Conservation (phyloP, 2,888 invertebrate species). For the Chrysina gloriosa region DNA sequence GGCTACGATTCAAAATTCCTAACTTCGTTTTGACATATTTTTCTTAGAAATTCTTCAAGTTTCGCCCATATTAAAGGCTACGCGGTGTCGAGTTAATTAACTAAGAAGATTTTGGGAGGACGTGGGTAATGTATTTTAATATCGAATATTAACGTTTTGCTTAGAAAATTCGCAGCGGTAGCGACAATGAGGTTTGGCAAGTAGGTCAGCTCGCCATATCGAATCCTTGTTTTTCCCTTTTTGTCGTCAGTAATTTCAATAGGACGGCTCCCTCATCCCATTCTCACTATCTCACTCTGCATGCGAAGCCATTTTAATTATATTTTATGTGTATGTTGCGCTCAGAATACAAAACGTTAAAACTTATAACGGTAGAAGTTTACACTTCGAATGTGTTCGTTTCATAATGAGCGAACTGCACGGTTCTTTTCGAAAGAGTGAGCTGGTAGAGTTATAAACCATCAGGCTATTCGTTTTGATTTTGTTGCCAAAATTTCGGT, state of each 20-base stretch:
- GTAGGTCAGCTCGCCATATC: conserved; percentile 6
- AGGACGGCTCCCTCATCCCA: background rate
- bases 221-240: conserved; percentile 4
- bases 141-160: conserved; percentile 32
- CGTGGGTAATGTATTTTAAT: conserved; percentile 30
- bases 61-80: background rate
- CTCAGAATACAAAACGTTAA: background rate
- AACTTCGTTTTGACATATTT: background rate
- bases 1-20: no score
- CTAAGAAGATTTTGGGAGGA: conserved; percentile 20
- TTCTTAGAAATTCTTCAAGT: background rate
- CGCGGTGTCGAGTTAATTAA: conserved; percentile 12
- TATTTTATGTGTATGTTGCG: conserved; percentile 20
- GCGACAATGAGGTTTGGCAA: conserved; percentile 17
- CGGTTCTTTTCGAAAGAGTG: no score
- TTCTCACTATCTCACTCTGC: background rate
- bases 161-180: conserved; percentile 17
- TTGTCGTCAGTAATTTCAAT: conserved; percentile 18
- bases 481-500: no score
- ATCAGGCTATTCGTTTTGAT: no score
- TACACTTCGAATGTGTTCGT: background rate
- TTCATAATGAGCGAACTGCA: no score
- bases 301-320: conserved; percentile 18
- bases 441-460: no score
- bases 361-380: background rate